Percentiles rank a stretch among this genome's conserved stretches.
Conservation (phyloP, 2,888 invertebrate species). For the Buathra laborator region DNA sequence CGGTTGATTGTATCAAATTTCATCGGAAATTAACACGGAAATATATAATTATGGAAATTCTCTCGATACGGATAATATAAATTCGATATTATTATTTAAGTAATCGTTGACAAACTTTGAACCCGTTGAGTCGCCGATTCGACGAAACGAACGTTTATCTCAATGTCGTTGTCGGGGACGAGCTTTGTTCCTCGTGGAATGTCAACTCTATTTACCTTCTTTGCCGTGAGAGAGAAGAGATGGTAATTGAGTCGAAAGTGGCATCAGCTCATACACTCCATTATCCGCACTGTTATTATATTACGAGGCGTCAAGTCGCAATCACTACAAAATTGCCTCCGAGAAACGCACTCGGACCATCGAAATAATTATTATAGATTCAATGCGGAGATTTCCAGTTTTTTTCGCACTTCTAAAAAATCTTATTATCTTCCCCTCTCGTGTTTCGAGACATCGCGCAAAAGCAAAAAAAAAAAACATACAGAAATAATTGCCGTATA, state of each 20-base stretch:
- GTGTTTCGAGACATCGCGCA: background rate
- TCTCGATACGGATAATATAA: background rate
- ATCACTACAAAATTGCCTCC: slow-evolving; percentile 1
- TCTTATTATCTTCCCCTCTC: no score
- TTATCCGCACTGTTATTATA: slow-evolving; percentile 11
- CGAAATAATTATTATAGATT: background rate
- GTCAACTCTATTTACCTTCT: slow-evolving; percentile 25
- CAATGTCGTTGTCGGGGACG: background rate
- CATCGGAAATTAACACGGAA: no score
- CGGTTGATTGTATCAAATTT: background rate
- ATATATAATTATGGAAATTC: background rate
- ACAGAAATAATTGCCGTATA: background rate
- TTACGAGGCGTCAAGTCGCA: background rate
- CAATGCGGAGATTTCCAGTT: background rate
- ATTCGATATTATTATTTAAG: background rate
- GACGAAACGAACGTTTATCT: background rate
- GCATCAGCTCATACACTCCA: slow-evolving; percentile 8
- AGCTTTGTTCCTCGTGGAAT: slow-evolving; percentile 10
- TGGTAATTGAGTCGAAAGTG: slow-evolving; percentile 34
- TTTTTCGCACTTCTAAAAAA: background rate
- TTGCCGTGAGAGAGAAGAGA: background rate
- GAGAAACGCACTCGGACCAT: background rate
- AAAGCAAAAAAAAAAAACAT: background rate
- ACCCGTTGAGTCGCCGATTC: background rate
- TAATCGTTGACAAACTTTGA: background rate